A percentile compares a stretch with the other conserved stretches of the same genome.
phyloP scores from a whole-genome alignment of 2,888 invertebrate species.

The Hoplodrina ambigua region DNA sequence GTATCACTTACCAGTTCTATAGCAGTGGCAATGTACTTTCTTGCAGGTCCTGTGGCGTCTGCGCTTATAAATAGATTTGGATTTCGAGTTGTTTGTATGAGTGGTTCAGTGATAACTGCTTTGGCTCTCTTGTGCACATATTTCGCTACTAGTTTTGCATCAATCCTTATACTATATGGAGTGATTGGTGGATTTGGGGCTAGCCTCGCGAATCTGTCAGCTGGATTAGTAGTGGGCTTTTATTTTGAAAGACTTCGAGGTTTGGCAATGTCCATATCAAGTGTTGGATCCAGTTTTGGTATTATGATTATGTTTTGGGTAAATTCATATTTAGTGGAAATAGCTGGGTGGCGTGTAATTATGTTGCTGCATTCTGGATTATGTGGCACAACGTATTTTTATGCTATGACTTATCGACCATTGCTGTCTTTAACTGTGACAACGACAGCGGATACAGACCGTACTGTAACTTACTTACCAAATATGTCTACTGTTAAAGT shows the following conservation, averaged over 20 bases:
- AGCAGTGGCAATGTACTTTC: conserved; percentile 80
- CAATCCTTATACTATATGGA: conserved; percentile 80
- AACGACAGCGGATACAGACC: conserved; percentile 69
- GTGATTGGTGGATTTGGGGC: conserved; percentile 79
- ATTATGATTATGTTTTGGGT: conserved; percentile 79
- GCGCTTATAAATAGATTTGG: conserved; percentile 86
- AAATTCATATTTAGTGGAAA: conserved; percentile 75
- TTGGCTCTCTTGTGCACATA: conserved; percentile 77
- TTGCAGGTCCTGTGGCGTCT: conserved; percentile 80
- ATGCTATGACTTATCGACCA: conserved; percentile 82
- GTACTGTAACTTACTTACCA: conserved; percentile 84
- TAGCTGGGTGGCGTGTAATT: conserved; percentile 81
- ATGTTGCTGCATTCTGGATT: conserved; percentile 82
- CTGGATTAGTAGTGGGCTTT: conserved; percentile 83
- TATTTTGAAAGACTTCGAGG: conserved; percentile 84
- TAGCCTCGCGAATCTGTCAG: conserved; percentile 80
- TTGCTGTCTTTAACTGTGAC: conserved; percentile 80
- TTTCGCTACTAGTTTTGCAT: conserved; percentile 73
- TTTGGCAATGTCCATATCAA: conserved; percentile 79
- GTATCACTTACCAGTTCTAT: conserved; percentile 82
- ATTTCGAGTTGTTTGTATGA: conserved; percentile 83
- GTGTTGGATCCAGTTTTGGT: conserved; percentile 83
- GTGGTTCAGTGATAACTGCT: conserved; percentile 78
- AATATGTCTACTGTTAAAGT: conserved; percentile 71
- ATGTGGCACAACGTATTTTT: conserved; percentile 78